phyloP scores from a whole-genome alignment of 2,797 vertebrate species.

The Sebastes wilsoni region DNA sequence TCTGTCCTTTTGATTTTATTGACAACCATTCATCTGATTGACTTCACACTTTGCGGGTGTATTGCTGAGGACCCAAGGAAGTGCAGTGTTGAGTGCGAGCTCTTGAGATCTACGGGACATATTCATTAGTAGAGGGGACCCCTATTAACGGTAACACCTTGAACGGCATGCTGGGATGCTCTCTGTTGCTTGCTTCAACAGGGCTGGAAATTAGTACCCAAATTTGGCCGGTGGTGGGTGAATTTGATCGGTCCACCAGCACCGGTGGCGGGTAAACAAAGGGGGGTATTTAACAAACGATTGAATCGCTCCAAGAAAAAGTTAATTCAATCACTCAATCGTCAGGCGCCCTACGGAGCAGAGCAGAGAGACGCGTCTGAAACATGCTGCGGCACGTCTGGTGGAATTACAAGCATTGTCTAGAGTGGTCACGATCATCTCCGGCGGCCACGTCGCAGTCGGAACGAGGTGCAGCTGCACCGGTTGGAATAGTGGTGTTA shows the following conservation, averaged over 20 bases:
- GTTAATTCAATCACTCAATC: not conserved
- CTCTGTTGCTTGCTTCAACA: not conserved
- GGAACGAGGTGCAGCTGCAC: not conserved
- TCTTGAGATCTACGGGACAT: not conserved
- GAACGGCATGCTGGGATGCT: not conserved
- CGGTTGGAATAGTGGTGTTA: not conserved
- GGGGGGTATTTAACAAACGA: not conserved
- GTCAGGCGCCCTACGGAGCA: not conserved
- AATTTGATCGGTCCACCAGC: not conserved
- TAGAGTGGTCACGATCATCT: not conserved
- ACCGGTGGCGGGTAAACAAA: not conserved
- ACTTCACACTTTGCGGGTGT: not conserved
- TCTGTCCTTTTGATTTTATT: not conserved
- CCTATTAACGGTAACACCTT: accelerated
- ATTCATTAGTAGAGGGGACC: not conserved
- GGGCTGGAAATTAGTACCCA: not conserved
- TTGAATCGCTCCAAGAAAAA: not conserved
- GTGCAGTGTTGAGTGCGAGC: no score
- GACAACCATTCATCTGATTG: not conserved
- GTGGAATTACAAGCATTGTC: not conserved
- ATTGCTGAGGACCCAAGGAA: not conserved
- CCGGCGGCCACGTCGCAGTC: not conserved
- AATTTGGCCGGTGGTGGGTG: not conserved
- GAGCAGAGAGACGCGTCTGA: not conserved
- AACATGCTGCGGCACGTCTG: not conserved